These are phyloP conservation scores for Sterrhoptilus dennistouni DNA, from an alignment of 2,113 vertebrate species.

Conservation along the genomic window DNA sequence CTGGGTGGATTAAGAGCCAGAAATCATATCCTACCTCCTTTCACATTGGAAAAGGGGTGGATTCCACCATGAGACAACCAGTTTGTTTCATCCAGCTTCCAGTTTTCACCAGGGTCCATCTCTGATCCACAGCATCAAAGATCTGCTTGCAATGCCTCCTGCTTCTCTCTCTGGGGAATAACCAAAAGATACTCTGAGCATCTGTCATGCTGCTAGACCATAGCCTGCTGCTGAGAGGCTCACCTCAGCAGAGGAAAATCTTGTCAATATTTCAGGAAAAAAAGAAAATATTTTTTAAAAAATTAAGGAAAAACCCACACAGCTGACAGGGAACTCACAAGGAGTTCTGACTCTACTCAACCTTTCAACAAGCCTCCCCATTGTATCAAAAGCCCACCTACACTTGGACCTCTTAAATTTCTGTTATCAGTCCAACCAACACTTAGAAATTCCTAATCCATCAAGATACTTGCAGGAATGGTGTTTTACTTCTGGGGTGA, in stretches of 20 bases:
- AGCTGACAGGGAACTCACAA: not conserved
- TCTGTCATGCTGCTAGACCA: not conserved
- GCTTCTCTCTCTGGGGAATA: constrained; percentile 25
- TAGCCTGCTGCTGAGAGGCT: not conserved
- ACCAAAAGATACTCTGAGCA: constrained; percentile 39
- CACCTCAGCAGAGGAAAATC: not conserved
- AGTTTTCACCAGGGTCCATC: constrained; percentile 77
- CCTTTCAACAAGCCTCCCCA: not conserved
- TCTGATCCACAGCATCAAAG: constrained; percentile 47
- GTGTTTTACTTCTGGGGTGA: not conserved
- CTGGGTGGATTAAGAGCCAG: not conserved
- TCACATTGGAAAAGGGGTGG: constrained; percentile 65
- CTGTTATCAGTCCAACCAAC: not conserved
- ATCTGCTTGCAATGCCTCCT: constrained; percentile 12
- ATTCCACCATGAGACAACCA: constrained; percentile 74
- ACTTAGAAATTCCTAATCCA: not conserved
- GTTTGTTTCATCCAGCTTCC: constrained; percentile 76
- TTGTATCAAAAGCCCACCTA: not conserved
- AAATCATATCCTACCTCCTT: constrained; percentile 61
- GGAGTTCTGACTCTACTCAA: not conserved
- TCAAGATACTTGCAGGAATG: not conserved
- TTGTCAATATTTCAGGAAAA: not conserved
- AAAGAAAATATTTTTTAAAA: not conserved
- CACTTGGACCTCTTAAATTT: not conserved
- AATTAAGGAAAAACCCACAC: accelerated